phyloP scores from a whole-genome alignment of 2,797 vertebrate genomes.

The Syngnathus acus region DNA sequence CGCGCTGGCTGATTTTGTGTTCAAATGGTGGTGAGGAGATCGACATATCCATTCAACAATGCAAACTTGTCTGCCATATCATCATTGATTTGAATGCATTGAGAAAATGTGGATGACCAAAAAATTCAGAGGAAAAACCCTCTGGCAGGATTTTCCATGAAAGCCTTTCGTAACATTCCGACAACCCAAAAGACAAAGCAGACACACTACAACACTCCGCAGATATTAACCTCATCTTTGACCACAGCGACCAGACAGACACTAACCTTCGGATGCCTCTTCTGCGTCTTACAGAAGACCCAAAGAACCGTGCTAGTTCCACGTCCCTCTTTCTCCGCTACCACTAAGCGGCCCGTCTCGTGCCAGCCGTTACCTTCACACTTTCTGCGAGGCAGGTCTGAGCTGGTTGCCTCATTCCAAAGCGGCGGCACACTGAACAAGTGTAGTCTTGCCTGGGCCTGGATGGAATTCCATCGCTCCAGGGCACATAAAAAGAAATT shows the following conservation, averaged over 20 bases:
- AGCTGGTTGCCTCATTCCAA: constrained; percentile 73
- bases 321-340: not conserved
- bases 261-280: constrained; percentile 55
- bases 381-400: constrained; percentile 55
- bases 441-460: constrained; percentile 55
- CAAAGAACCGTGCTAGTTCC: not conserved
- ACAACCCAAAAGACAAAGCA: not conserved
- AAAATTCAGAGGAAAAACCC: not conserved
- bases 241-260: not conserved
- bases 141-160: not conserved
- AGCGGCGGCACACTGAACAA: constrained; percentile 38
- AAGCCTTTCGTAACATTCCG: not conserved
- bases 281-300: constrained; percentile 55
- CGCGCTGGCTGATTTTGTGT: too few relatives aligned
- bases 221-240: not conserved
- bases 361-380: constrained; percentile 17
- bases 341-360: constrained; percentile 13
- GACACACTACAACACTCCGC: not conserved
- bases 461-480: constrained; percentile 43
- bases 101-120: not conserved
- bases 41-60: not conserved
- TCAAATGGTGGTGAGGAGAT: too few relatives aligned
- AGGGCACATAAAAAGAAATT: constrained; percentile 32
- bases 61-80: not conserved
- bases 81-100: too few relatives aligned